phyloP scores from a whole-genome alignment of 2,888 invertebrate species.

The Crematogaster levior region DNA sequence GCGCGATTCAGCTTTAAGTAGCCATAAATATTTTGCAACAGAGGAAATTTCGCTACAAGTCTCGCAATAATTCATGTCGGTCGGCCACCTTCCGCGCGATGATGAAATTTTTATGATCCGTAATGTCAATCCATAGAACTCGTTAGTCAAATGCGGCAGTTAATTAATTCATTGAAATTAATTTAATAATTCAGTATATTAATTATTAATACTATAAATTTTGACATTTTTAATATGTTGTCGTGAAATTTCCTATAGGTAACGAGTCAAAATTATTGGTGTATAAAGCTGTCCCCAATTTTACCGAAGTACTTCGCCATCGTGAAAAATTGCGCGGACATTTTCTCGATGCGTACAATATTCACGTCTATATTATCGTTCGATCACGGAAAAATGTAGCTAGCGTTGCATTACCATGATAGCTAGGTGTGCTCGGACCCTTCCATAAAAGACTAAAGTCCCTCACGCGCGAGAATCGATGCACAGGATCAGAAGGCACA shows the following conservation, averaged over 20 bases:
- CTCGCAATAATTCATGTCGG: constrained; percentile 25
- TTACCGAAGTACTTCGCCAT: background rate
- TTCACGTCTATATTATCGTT: constrained; percentile 18
- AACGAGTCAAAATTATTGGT: constrained; percentile 3
- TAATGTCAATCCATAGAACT: constrained; percentile 18
- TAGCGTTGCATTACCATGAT: background rate
- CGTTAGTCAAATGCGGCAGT: constrained; percentile 7
- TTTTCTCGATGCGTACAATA: background rate
- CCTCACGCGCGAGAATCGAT: background rate
- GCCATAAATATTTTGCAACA: constrained; percentile 28
- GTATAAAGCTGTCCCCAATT: constrained; percentile 4
- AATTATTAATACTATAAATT: constrained; percentile 13
- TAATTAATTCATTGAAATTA: constrained; percentile 39
- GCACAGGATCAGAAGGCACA: constrained; percentile 25
- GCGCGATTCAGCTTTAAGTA: constrained; percentile 22
- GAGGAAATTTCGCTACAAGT: background rate
- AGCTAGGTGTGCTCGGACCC: background rate
- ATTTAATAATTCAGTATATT: constrained; percentile 15
- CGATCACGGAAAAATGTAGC: constrained; percentile 17
- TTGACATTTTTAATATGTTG: background rate
- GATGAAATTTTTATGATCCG: constrained; percentile 47
- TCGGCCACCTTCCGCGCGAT: constrained; percentile 8
- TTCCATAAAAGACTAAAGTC: constrained; percentile 1
- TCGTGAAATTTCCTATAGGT: background rate
- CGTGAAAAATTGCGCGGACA: background rate